Evolutionary conservation across 2,888 invertebrate species (phyloP).

Genomic region (Papilio gigon): DNA sequence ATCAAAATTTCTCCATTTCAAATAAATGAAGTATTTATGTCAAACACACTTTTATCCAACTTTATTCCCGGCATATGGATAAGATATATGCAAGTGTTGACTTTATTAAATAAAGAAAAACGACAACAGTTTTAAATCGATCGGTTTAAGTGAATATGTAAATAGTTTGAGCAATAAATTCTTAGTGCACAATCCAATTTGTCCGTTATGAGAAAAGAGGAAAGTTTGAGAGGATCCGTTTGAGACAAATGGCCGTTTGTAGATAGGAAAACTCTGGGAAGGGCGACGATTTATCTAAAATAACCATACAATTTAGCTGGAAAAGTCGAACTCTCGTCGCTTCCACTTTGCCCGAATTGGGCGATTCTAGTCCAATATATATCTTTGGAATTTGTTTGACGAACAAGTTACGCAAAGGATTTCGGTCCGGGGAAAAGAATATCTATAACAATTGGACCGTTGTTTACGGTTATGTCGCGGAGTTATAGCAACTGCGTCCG

Average conservation of each 20-base stretch:
- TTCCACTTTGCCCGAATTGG: conserved; percentile 79
- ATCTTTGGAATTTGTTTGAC: conserved; percentile 77
- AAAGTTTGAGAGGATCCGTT: conserved; percentile 69
- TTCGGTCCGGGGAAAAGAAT: conserved; percentile 70
- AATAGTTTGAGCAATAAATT: conserved; percentile 36
- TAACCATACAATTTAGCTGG: conserved; percentile 77
- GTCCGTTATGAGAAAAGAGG: conserved; percentile 55
- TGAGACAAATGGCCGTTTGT: conserved; percentile 76
- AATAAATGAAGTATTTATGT: no score
- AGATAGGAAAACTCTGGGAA: conserved; percentile 73
- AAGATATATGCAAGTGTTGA: background rate
- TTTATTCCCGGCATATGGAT: no score
- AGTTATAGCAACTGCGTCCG: conserved; percentile 64
- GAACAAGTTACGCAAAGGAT: conserved; percentile 67
- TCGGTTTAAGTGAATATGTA: conserved; percentile 21
- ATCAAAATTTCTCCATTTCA: no score
- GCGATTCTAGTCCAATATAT: conserved; percentile 76
- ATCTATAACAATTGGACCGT: conserved; percentile 67
- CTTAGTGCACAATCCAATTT: conserved; percentile 41
- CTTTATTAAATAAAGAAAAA: background rate
- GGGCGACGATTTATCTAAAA: conserved; percentile 79
- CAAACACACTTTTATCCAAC: no score
- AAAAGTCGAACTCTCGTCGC: conserved; percentile 75
- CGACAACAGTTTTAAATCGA: background rate
- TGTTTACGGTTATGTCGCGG: conserved; percentile 72